Percentiles rank a stretch among this genome's conserved stretches.
Conservation (phyloP, 1,140 invertebrate species). For the Acromyrmex charruanus region DNA sequence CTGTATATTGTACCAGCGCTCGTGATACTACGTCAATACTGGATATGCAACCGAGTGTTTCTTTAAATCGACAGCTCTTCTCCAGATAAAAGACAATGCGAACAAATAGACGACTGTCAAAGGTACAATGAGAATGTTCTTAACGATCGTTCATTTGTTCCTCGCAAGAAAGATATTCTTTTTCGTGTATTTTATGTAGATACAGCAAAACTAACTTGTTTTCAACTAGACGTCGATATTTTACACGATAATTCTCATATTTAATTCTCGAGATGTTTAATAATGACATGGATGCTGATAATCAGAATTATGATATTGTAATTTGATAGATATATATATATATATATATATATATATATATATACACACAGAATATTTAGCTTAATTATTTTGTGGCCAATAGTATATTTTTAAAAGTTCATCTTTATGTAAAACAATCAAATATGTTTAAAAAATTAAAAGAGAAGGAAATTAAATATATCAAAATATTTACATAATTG, state of each 20-base stretch:
- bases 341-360: not conserved
- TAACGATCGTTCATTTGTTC: not conserved
- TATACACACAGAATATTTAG: not conserved
- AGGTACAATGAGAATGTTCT: not conserved
- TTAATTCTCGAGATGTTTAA: not conserved
- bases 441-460: not conserved
- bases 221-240: not conserved
- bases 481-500: not conserved
- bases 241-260: not conserved
- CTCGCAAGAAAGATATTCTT: not conserved
- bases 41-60: constrained; percentile 20
- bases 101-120: not conserved
- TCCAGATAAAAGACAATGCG: not conserved
- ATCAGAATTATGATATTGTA: not conserved
- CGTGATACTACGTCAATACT: constrained; percentile 1
- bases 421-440: not conserved
- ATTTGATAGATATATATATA: not conserved
- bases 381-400: not conserved
- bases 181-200: constrained; percentile 4
- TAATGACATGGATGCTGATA: not conserved
- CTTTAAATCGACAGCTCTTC: constrained; percentile 16
- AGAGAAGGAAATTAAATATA: not conserved
- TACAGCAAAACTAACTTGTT: not conserved
- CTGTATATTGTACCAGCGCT: not conserved
- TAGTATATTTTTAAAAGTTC: not conserved